Evolutionary conservation across 2,888 invertebrate genomes (phyloP).

Genomic region (Trachelus stipa): DNA sequence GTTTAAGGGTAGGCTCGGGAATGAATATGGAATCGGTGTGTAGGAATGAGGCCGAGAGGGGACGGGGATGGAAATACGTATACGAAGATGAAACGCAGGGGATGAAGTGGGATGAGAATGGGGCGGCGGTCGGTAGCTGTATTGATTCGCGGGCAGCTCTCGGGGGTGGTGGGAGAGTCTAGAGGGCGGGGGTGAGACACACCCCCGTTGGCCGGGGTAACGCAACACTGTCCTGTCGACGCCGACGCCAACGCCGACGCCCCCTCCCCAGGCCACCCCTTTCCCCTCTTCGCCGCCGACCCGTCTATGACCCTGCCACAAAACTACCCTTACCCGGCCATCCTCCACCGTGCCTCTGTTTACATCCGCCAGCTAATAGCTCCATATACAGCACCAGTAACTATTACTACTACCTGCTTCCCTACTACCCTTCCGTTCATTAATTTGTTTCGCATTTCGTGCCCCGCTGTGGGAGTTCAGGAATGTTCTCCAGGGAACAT

Average conservation of each 20-base stretch:
- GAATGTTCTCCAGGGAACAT: background rate
- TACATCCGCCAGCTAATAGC: conserved; percentile 55
- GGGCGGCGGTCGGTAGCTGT: conserved; percentile 62
- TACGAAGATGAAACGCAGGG: conserved; percentile 35
- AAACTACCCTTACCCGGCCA: background rate
- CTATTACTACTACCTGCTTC: background rate
- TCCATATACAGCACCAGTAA: conserved; percentile 32
- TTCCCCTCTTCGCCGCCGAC: background rate
- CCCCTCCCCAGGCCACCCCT: conserved; percentile 17
- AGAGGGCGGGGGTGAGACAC: conserved; percentile 28
- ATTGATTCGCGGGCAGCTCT: conserved; percentile 62
- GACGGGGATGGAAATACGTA: conserved; percentile 27
- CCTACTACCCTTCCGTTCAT: conserved; percentile 38
- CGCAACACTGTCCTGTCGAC: conserved; percentile 40
- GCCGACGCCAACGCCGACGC: conserved; percentile 31
- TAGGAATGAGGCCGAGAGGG: conserved; percentile 37
- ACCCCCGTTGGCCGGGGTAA: conserved; percentile 50
- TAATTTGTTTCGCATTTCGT: conserved; percentile 38
- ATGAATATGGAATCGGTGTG: conserved; percentile 48
- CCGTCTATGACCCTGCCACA: background rate
- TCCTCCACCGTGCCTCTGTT: conserved; percentile 35
- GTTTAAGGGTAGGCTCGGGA: background rate
- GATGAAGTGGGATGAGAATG: conserved; percentile 37
- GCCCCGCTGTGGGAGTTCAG: conserved; percentile 4
- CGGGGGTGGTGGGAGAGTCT: conserved; percentile 2